Evolutionary conservation across 2,797 vertebrate species (phyloP).

Genomic region (Microtus agrestis): DNA sequence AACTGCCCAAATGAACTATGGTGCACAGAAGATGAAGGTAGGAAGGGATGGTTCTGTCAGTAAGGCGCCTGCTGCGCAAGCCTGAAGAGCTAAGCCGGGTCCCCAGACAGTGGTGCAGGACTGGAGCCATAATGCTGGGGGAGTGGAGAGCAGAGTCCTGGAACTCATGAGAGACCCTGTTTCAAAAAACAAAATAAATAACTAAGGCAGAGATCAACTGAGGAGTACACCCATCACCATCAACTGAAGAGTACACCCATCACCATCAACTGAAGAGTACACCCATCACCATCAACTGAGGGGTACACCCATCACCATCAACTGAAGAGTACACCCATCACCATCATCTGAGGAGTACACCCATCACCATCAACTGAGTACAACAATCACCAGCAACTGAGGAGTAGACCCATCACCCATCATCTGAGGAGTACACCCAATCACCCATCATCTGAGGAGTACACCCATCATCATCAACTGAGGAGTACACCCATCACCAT

Average conservation of each 20-base stretch:
- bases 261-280: no score
- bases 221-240: no score
- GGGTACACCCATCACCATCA: neutral
- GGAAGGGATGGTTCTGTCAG: neutral
- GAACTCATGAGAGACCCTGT: neutral
- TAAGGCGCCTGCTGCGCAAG: fast-evolving
- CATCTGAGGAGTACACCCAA: neutral
- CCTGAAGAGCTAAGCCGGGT: no score
- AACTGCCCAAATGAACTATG: neutral
- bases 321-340: neutral
- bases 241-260: no score
- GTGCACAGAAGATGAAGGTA: neutral
- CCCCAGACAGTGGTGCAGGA: neutral
- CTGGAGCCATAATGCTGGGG: neutral
- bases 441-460: neutral
- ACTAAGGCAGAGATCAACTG: no score
- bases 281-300: neutral
- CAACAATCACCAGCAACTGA: no score
- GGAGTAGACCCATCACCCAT: neutral
- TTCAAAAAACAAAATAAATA: no score
- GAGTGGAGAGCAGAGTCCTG: neutral
- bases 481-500: no score
- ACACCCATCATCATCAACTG: no score
- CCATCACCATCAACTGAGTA: no score
- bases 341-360: neutral